These are phyloP conservation scores for Coenonympha glycerion DNA, from an alignment of 2,888 invertebrate genomes.

Conservation along the genomic window DNA sequence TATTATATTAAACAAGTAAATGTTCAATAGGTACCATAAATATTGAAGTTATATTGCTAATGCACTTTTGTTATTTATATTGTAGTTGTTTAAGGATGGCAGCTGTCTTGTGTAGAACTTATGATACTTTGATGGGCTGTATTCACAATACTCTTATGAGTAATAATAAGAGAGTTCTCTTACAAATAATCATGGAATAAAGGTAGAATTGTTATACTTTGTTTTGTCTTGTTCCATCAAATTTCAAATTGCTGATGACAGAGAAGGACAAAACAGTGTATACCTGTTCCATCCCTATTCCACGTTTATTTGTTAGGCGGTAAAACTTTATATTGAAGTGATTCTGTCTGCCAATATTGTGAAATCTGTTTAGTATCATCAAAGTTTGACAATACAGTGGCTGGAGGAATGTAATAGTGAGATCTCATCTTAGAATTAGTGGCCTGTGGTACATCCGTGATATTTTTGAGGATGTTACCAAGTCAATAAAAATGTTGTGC, in stretches of 20 bases:
- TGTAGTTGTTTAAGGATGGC: constrained; percentile 12
- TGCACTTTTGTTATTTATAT: constrained; percentile 2
- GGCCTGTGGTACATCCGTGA: constrained; percentile 8
- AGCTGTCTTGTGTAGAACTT: background rate
- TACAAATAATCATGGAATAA: background rate
- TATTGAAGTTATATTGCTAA: constrained; percentile 4
- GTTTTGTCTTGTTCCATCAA: too few species aligned
- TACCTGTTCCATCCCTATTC: too few species aligned
- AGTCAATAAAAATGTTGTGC: too few species aligned
- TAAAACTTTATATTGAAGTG: background rate
- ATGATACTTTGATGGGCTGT: background rate
- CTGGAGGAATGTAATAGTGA: constrained; percentile 58
- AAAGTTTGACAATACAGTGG: background rate
- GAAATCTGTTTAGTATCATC: background rate
- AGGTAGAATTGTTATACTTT: too few species aligned
- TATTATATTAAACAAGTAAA: too few species aligned
- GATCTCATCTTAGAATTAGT: constrained; percentile 45
- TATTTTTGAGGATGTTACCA: too few species aligned
- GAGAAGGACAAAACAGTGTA: too few species aligned
- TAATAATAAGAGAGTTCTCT: too few species aligned
- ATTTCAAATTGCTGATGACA: too few species aligned
- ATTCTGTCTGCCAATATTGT: background rate
- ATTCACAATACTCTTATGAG: background rate
- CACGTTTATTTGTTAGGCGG: too few species aligned
- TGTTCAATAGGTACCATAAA: background rate